Conservation (phyloP, 2,797 vertebrate genomes). For the Avahi laniger region DNA sequence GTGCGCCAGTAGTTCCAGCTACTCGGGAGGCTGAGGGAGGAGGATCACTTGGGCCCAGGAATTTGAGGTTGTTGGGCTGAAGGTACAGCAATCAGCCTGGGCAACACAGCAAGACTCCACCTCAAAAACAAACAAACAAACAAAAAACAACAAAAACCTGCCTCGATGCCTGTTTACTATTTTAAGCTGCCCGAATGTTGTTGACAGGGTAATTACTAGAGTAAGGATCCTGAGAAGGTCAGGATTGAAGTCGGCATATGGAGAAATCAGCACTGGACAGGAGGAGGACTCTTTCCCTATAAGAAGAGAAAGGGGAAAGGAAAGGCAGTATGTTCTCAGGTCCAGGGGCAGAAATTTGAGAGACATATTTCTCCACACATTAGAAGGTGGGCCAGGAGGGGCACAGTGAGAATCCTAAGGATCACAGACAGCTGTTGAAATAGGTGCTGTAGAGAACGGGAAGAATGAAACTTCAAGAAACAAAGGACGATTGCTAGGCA, state of each 20-base stretch:
- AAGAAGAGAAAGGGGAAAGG: neutral
- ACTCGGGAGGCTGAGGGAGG: too few relatives aligned
- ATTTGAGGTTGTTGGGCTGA: too few relatives aligned
- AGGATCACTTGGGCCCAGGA: too few relatives aligned
- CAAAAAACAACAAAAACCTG: too few relatives aligned
- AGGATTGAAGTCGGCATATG: neutral
- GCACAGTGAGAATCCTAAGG: neutral
- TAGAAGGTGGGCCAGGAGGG: neutral
- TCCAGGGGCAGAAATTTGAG: neutral
- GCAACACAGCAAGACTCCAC: too few relatives aligned
- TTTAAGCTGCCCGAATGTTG: neutral
- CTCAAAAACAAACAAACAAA: too few relatives aligned
- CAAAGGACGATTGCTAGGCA: neutral
- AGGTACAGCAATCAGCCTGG: too few relatives aligned
- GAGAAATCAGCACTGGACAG: neutral
- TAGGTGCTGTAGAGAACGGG: neutral
- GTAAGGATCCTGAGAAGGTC: neutral
- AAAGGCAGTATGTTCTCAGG: neutral
- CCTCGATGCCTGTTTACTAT: too few relatives aligned
- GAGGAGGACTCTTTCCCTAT: neutral
- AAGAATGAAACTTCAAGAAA: neutral
- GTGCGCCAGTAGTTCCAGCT: too few relatives aligned
- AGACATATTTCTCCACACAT: neutral
- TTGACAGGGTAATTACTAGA: neutral
- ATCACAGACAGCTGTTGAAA: neutral